Base-by-base conservation (phyloP, 2,888 invertebrate genomes). In the Chloromyia formosa region DNA sequence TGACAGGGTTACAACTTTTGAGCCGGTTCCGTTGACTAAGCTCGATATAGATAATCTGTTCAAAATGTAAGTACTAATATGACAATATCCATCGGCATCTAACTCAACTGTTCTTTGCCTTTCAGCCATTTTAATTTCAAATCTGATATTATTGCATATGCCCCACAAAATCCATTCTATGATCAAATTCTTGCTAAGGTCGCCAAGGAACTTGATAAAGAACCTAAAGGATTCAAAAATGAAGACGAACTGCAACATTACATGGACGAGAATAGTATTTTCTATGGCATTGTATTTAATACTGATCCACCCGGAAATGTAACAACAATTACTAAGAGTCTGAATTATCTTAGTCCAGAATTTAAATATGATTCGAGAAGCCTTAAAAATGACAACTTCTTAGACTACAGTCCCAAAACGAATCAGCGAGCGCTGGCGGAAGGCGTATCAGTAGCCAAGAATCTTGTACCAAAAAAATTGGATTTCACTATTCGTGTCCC, bases 401-500 rank as follows among this genome's bases (percentile, higher is more conserved):
- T 35, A 4, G 27, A 2, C 27, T 4, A 2, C 2, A 35, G 7
- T 35, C 3, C 2, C 7, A 7, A 4, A 4, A 7, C 2, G 7
- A 35, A 35, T 7, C 27, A 35, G 27, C 2, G 2, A 7, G 7
- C 27, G 27, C n/a, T n/a, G n/a, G n/a, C n/a, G n/a, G n/a, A n/a
- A n/a, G n/a, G n/a, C n/a, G n/a, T n/a, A n/a, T n/a, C n/a, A n/a
- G n/a, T n/a, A n/a, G n/a, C n/a, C n/a, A n/a, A n/a, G n/a, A 64
- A 64, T 12, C 1, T 1, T 12, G 49, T 35, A 12, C 86, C 87
- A 1, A 79, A 81, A 20, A 82, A 88, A 72, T 78, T 90, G 61
- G 83, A 86, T 10, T 86, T 89, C 77, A 82, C 86, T 0, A 79
- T 90, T 76, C 86, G 90, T 58, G 90, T 89, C 81, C 90, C 90